Base-by-base conservation (phyloP, 2,888 invertebrate species). In the Andrena camellia region DNA sequence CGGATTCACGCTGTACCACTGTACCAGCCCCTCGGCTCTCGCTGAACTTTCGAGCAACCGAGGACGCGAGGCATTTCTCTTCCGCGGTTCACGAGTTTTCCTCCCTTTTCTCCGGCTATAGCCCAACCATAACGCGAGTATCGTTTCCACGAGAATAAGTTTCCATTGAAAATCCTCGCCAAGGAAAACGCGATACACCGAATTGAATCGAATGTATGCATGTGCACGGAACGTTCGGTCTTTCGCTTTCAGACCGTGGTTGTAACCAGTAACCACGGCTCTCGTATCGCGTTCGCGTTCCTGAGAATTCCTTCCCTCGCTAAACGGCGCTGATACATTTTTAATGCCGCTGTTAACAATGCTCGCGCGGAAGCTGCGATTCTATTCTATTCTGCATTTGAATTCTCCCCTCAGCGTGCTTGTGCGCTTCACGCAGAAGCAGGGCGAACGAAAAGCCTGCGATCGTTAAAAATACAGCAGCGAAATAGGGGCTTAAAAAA, bases 131-230 rank as follows among this genome's bases (percentile, higher is more conserved):
- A 80, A 62, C 48, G 48, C 67, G 71, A 13, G n/a, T 79, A 80
- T 71, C 71, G 60, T 80, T 80, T 80, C 67, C 67, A 20, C 68
- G 59, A 63, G 62, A 54, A 50, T 63, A 68, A 29, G 17, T 57
- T 57, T 42, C 54, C 42, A 80, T 50, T 35, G 81, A 68, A 68
- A 60, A 80, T 74, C 64, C n/a, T 13, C 23, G 20, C 20, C 31
- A 54, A 66, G 17, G 78, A 42, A 66, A 70, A 80, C 69, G 20
- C 59, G 64, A 64, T 59, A 59, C 50, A 33, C 48, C n/a, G 33
- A 62, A 17, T 29, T 23, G 17, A 50, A 70, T 70, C 64, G 79
- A 60, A 59, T 7, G 50, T 59, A 33, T 10, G 23, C 10, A 29
- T 5, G 42, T 42, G 42, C 17, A 8, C 8, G 1, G 29, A 42